phyloP scores from a whole-genome alignment of 2,888 invertebrate species.

The Drosophila nr. fundita region DNA sequence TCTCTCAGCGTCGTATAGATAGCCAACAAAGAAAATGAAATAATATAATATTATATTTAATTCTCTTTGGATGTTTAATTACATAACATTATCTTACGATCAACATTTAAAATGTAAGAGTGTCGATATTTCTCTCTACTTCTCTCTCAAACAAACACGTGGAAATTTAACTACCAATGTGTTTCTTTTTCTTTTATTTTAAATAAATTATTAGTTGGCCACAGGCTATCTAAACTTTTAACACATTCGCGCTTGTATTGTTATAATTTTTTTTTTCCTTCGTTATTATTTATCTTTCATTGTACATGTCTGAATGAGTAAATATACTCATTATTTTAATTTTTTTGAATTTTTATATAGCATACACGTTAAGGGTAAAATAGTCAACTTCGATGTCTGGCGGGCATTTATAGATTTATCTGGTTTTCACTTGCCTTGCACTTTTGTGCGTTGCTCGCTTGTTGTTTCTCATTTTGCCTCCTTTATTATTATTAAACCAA shows the following conservation, averaged over 20 bases:
- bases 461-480: conserved; percentile 19
- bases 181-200: neutral
- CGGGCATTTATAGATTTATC: conserved; percentile 52
- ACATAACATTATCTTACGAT: neutral
- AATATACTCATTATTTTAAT: conserved; percentile 52
- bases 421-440: conserved; percentile 53
- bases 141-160: neutral
- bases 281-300: conserved; percentile 46
- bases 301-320: conserved; percentile 38
- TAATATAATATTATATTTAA: neutral
- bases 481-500: conserved; percentile 67
- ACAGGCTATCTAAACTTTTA: neutral
- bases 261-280: conserved; percentile 12
- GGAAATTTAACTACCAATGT: neutral
- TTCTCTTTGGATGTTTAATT: neutral
- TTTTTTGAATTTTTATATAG: conserved; percentile 7
- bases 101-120: neutral
- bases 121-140: neutral
- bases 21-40: neutral
- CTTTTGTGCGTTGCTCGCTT: conserved; percentile 37
- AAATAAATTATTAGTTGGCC: neutral
- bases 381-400: conserved; percentile 31
- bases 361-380: conserved; percentile 40
- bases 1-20: neutral
- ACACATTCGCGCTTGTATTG: neutral